Base-by-base conservation (phyloP, 2,113 vertebrate species). In the Paedocypris sp. region DNA sequence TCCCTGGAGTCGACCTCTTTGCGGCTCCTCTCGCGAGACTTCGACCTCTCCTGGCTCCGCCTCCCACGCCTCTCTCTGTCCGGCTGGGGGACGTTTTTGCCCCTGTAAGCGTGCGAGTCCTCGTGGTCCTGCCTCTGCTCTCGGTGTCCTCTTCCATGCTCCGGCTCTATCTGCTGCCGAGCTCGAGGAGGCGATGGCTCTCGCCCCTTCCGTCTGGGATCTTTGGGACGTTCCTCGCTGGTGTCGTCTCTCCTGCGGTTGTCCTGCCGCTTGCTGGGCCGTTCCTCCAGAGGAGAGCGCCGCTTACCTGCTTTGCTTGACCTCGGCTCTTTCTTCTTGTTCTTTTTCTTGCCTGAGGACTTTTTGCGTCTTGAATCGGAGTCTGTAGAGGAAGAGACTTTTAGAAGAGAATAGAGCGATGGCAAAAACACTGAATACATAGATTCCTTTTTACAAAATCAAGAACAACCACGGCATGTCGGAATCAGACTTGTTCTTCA, bases 21-120 rank as follows among this genome's bases (percentile, higher is more conserved):
- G 23, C 33, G 77, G 2, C 31, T 68, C 51, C 76, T 73, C 62
- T 89, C 87, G 12, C 64, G 58, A 0, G 86, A 90, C 54, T 79
- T 85, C 3, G 87, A 89, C 25, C 82, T 76, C 3, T 80, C 77
- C 75, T 80, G 78, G 61, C 60, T 81, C 13, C 45, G 13, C 7
- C 70, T 59, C 7, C 42, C 66, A 29, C 36, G 3, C 33, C 70
- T 50, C 15, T 88, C 56, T 32, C 73, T 75, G 18, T 82, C 74
- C 26, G 20, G 3, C 32, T 45, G 79, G 71, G 26, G 83, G 79
- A 62, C 32, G 9, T 64, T 66, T 76, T 78, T 85, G 61, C 70
- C 54, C 63, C 75, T 82, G 49, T 74, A 82, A 1, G 60, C 80
- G 63, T 71, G 80, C 13, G 16, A 50, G 52, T 76, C 79, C 69